Percentiles rank a stretch among this genome's conserved stretches.
Evolutionary conservation across 2,797 vertebrate species (phyloP).

Genomic region (Manis pentadactyla): DNA sequence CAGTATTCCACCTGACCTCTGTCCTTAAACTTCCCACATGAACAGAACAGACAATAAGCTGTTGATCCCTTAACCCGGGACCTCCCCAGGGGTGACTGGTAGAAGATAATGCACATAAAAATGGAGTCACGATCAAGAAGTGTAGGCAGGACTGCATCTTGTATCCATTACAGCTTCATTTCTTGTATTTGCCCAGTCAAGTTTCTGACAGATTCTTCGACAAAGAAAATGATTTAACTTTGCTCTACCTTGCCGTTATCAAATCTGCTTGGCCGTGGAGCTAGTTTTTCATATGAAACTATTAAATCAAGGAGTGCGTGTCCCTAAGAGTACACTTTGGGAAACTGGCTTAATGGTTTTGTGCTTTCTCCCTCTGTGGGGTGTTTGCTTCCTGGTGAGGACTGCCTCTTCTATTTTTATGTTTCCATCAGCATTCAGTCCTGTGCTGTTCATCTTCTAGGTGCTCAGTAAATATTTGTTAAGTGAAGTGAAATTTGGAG

Average conservation of each 20-base stretch:
- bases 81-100: not conserved
- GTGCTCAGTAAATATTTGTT: not conserved
- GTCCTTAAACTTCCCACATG: not conserved
- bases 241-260: not conserved
- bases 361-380: not conserved
- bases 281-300: not conserved
- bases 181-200: not conserved
- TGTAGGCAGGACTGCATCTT: not conserved
- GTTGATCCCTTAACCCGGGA: not conserved
- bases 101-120: not conserved
- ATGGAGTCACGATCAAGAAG: not conserved
- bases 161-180: not conserved
- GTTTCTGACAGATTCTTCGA: not conserved
- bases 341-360: not conserved
- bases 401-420: not conserved
- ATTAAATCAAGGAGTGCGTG: not conserved
- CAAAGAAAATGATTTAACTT: not conserved
- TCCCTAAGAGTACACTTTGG: not conserved
- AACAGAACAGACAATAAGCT: not conserved
- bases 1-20: not conserved
- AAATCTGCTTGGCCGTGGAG: not conserved
- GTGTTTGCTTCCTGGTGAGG: not conserved
- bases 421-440: not conserved
- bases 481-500: slow-evolving; percentile 29
- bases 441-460: not conserved